A percentile compares a stretch with the other conserved stretches of the same genome.
Evolutionary conservation across 2,888 invertebrate genomes (phyloP).

Genomic region (Aporophyla nigra): DNA sequence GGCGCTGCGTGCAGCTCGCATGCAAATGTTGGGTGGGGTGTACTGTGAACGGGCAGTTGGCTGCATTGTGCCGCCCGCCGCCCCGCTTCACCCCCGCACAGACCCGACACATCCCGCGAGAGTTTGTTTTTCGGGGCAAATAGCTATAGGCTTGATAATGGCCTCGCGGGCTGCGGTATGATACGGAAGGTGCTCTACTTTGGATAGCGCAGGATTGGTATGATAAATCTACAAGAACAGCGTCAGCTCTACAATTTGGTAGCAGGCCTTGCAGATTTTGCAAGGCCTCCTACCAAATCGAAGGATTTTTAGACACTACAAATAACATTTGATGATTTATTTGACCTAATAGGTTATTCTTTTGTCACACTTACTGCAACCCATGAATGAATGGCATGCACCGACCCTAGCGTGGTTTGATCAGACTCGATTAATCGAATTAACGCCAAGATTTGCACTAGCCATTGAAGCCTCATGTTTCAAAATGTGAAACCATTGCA

Average conservation of each 20-base stretch:
- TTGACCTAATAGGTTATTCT: not conserved
- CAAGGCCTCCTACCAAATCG: no score
- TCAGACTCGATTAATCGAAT: no score
- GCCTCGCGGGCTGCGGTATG: slow-evolving; percentile 84
- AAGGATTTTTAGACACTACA: no score
- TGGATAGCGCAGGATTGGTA: not conserved
- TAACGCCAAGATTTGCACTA: no score
- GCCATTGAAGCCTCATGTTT: no score
- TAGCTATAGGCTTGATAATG: slow-evolving; percentile 91
- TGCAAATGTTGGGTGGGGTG: slow-evolving; percentile 86
- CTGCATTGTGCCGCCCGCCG: slow-evolving; percentile 84
- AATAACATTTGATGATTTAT: not conserved
- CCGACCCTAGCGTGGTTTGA: no score
- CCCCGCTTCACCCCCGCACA: slow-evolving; percentile 64
- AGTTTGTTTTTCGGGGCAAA: slow-evolving; percentile 91
- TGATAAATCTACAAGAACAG: not conserved
- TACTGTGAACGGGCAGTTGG: slow-evolving; percentile 89
- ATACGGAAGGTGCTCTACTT: slow-evolving; percentile 77
- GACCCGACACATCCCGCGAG: slow-evolving; percentile 87
- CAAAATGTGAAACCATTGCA: no score
- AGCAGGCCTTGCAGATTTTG: no score
- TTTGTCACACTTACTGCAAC: not conserved
- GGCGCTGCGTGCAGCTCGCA: slow-evolving; percentile 82
- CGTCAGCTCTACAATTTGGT: not conserved
- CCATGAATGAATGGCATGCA: no score